phyloP scores from a whole-genome alignment of 2,113 vertebrate genomes.

The Archilochus colubris region DNA sequence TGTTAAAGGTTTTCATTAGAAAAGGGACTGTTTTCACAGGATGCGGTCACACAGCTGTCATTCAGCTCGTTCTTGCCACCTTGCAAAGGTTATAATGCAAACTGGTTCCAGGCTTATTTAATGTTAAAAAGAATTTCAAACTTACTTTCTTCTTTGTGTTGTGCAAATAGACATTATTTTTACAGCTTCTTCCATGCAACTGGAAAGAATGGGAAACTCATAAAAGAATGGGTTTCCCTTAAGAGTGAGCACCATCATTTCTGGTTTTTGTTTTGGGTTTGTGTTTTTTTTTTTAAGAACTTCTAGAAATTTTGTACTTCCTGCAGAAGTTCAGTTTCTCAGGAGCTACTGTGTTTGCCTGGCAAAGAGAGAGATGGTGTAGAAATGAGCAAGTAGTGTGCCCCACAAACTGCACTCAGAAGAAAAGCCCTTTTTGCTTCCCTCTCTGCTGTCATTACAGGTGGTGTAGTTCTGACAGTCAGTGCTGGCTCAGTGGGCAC shows the following conservation, averaged over 20 bases:
- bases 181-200: not conserved
- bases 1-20: not conserved
- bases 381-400: not conserved
- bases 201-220: not conserved
- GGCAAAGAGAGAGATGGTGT: not conserved
- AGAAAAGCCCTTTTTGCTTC: not conserved
- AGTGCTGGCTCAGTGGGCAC: not conserved
- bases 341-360: not conserved
- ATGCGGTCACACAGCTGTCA: not conserved
- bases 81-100: not conserved
- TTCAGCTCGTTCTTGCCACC: not conserved
- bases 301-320: not conserved
- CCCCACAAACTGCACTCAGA: not conserved
- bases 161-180: not conserved
- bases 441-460: not conserved
- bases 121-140: rapidly evolving
- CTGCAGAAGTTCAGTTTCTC: not conserved
- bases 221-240: not conserved
- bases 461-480: not conserved
- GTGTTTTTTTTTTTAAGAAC: not conserved
- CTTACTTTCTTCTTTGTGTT: not conserved
- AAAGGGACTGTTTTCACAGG: not conserved
- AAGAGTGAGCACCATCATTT: not conserved
- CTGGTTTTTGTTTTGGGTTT: no score
- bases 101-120: not conserved